A percentile compares a stretch with the other conserved stretches of the same genome.
Evolutionary conservation across 2,888 invertebrate species (phyloP).

Genomic region (Torymus aiolomorphi): DNA sequence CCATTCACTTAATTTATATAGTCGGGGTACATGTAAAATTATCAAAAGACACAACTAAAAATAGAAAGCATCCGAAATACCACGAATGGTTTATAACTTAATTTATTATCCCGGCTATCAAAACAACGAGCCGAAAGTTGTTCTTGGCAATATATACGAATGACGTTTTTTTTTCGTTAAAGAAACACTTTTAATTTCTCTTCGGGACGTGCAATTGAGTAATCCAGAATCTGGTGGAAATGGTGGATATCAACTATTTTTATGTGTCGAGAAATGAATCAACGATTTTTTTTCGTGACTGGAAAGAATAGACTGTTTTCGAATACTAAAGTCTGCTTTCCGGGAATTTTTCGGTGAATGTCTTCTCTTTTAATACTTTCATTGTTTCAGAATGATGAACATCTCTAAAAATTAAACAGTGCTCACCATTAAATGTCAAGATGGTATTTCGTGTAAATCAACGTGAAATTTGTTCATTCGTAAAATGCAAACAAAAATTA

Average conservation of each 20-base stretch:
- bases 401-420: too few species aligned
- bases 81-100: conserved; percentile 30
- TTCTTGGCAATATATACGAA: conserved; percentile 31
- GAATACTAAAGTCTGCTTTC: not conserved
- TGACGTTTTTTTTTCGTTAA: not conserved
- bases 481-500: too few species aligned
- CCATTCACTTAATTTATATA: not conserved
- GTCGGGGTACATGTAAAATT: not conserved
- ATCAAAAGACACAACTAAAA: not conserved
- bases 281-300: not conserved
- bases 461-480: too few species aligned
- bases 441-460: too few species aligned
- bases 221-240: conserved; percentile 1
- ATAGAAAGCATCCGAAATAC: conserved; percentile 16
- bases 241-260: conserved; percentile 32
- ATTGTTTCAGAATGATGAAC: too few species aligned
- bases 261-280: conserved; percentile 20
- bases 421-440: too few species aligned
- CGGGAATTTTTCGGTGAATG: too few species aligned
- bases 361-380: too few species aligned
- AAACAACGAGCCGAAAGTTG: conserved; percentile 31
- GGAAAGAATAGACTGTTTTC: conserved; percentile 7
- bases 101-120: conserved; percentile 23
- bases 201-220: conserved; percentile 23
- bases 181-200: conserved; percentile 10